A percentile compares a stretch with the other conserved stretches of the same genome.
phyloP scores from a whole-genome alignment of 1,140 invertebrate genomes.

The Pogonognathellus flavescens region DNA sequence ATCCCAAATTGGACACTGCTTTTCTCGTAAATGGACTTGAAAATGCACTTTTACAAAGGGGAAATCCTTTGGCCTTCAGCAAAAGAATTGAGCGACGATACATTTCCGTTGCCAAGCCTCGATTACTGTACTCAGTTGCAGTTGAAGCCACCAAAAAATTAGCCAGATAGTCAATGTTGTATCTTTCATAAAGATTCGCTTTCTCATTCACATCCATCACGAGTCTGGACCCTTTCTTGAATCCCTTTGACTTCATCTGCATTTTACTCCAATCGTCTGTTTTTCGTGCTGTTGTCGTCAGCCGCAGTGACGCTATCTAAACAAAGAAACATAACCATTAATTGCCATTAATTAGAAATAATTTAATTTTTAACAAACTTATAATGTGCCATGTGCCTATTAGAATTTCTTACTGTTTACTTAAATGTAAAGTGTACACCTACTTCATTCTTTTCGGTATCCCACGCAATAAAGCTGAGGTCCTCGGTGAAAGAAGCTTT shows the following conservation, averaged over 20 bases:
- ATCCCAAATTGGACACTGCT: conserved; percentile 1
- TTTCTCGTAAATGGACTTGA: conserved; percentile 34
- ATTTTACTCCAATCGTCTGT: not conserved
- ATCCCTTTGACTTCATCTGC: not conserved
- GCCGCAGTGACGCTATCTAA: conserved; percentile 20
- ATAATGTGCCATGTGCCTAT: too few relatives aligned
- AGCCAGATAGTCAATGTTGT: not conserved
- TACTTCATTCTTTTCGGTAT: conserved; percentile 23
- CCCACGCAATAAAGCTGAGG: conserved; percentile 3
- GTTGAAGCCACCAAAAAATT: not conserved
- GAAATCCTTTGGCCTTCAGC: conserved; percentile 1
- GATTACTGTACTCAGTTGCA: not conserved
- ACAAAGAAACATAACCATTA: not conserved
- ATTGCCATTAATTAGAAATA: too few relatives aligned
- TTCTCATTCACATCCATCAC: not conserved
- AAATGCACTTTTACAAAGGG: conserved; percentile 1
- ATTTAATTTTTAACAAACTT: too few relatives aligned
- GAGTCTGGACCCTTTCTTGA: not conserved
- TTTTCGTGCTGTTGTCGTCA: conserved; percentile 6
- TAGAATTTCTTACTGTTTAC: too few relatives aligned
- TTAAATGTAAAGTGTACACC: too few relatives aligned
- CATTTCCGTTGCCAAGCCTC: conserved; percentile 38
- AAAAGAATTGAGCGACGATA: conserved; percentile 4
- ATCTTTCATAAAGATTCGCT: conserved; percentile 18
- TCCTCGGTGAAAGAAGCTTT: not conserved